Evolutionary conservation across 1,140 invertebrate species (phyloP).

Genomic region (Odontomachus brunneus): DNA sequence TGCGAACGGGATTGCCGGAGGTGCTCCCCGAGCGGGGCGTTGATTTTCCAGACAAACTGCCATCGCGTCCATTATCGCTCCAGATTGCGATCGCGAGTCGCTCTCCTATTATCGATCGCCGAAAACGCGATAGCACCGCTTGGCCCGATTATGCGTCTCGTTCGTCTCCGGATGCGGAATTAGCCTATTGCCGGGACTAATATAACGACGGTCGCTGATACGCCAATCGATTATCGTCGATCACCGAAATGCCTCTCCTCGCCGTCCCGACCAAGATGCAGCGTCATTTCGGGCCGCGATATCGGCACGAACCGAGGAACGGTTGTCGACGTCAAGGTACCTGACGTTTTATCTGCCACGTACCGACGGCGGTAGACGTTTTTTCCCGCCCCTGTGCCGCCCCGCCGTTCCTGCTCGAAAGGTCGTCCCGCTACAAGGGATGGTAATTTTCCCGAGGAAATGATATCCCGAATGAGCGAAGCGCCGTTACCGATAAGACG

Average conservation of each 20-base stretch:
- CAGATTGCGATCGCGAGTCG: constrained; percentile 21
- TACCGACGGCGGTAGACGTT: constrained; percentile 50
- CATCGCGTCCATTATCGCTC: constrained; percentile 18
- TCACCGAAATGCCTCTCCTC: constrained; percentile 1
- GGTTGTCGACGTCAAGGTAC: constrained; percentile 44
- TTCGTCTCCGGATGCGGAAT: not conserved
- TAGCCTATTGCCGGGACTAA: constrained; percentile 7
- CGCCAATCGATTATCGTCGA: constrained; percentile 32
- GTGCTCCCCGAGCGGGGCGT: too few relatives aligned
- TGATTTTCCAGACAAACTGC: constrained; percentile 45
- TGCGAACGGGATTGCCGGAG: constrained; percentile 3
- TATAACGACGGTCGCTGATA: constrained; percentile 6
- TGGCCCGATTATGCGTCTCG: not conserved
- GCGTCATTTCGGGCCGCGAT: constrained; percentile 58
- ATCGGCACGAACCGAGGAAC: constrained; percentile 67
- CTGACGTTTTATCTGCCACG: constrained; percentile 68
- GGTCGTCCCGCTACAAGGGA: constrained; percentile 67
- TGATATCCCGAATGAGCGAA: constrained; percentile 69
- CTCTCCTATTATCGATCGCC: constrained; percentile 31
- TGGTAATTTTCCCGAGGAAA: constrained; percentile 75
- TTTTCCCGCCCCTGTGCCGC: constrained; percentile 42
- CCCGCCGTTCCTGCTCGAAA: constrained; percentile 30
- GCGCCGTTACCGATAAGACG: constrained; percentile 65
- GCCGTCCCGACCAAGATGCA: constrained; percentile 38
- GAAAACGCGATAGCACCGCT: not conserved